Evolutionary conservation across 2,888 invertebrate species (phyloP).

Genomic region (Amphimallon solstitiale): DNA sequence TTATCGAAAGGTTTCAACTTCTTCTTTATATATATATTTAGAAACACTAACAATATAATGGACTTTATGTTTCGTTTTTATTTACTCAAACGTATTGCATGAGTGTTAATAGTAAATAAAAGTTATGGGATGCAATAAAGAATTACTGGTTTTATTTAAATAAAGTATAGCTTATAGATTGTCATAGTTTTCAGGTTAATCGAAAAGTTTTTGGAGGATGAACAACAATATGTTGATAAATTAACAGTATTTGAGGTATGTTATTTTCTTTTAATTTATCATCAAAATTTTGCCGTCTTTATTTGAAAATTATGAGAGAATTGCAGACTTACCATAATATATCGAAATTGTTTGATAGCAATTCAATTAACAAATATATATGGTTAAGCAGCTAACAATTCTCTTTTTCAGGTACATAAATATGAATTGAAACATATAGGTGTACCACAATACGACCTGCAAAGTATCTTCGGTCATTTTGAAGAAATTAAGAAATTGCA

Average conservation of each 20-base stretch:
- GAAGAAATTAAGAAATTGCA: constrained; percentile 34
- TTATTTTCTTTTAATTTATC: not conserved
- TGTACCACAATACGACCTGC: constrained; percentile 31
- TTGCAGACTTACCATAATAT: too few relatives aligned
- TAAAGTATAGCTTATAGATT: not conserved
- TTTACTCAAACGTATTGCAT: too few relatives aligned
- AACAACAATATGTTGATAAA: constrained; percentile 33
- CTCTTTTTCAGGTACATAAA: constrained; percentile 15
- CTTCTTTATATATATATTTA: too few relatives aligned
- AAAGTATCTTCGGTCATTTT: constrained; percentile 32
- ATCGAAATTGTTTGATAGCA: too few relatives aligned
- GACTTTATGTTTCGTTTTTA: too few relatives aligned
- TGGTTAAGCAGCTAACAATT: too few relatives aligned
- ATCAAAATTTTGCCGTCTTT: not conserved
- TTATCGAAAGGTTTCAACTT: too few relatives aligned
- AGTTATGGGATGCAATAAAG: too few relatives aligned
- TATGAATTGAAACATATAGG: not conserved
- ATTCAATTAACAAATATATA: too few relatives aligned
- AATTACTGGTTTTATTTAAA: constrained; percentile 3
- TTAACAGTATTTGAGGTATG: constrained; percentile 33
- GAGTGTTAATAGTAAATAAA: too few relatives aligned
- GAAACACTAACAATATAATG: too few relatives aligned
- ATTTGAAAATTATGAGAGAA: too few relatives aligned
- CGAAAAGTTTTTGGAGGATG: constrained; percentile 26
- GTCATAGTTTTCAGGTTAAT: constrained; percentile 31